phyloP scores from a whole-genome alignment of 2,113 vertebrate genomes.

The Coptodon bakossiorum region DNA sequence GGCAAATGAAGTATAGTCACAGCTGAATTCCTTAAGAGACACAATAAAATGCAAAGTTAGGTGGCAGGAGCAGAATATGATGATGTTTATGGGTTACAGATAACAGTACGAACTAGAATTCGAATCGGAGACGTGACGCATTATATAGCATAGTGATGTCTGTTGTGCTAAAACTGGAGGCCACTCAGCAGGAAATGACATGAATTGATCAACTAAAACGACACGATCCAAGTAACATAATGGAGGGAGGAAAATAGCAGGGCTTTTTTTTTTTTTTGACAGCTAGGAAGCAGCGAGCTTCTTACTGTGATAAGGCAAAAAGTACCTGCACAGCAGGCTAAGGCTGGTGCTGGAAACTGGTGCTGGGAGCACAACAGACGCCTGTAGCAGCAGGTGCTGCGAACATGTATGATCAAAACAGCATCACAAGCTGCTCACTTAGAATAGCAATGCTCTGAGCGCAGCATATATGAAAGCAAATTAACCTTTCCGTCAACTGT shows the following conservation, averaged over 20 bases:
- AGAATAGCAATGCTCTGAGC: background rate
- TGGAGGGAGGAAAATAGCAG: background rate
- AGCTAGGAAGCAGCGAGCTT: background rate
- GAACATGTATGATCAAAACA: slow-evolving; percentile 31
- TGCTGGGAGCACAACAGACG: background rate
- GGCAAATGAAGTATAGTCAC: background rate
- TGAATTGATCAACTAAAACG: background rate
- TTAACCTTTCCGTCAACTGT: slow-evolving; percentile 25
- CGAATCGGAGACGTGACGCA: background rate
- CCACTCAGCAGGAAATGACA: background rate
- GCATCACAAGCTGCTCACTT: slow-evolving; percentile 36
- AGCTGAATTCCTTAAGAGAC: background rate
- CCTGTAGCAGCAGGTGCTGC: slow-evolving; percentile 25
- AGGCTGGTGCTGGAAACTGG: background rate
- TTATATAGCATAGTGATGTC: background rate
- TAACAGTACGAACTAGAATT: background rate
- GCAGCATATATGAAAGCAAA: slow-evolving; percentile 8
- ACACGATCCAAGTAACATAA: background rate
- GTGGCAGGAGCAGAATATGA: background rate
- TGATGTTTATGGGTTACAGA: background rate
- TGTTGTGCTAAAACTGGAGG: background rate
- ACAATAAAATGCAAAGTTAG: background rate
- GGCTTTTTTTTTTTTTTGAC: background rate
- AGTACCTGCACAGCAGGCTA: background rate
- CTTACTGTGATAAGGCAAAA: background rate